These are phyloP conservation scores for Pagetopsis macropterus DNA, from an alignment of 2,797 vertebrate genomes.

Conservation along the genomic window DNA sequence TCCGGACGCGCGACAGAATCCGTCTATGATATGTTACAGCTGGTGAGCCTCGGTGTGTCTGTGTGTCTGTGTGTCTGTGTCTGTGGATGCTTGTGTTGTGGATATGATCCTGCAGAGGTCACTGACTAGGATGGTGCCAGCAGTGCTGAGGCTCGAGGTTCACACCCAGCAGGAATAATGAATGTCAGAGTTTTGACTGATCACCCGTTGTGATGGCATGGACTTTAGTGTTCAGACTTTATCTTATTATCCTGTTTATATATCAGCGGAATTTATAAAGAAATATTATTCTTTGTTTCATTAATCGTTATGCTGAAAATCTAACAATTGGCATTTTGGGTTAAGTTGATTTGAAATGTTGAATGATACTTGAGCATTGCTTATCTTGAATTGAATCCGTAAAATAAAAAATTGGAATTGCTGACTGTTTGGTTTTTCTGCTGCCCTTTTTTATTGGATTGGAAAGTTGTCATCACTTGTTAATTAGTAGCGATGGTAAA, in stretches of 20 bases:
- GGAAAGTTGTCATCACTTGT: not conserved
- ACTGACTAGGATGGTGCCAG: slow-evolving; percentile 30
- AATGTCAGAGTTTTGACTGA: not conserved
- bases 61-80: slow-evolving; percentile 10
- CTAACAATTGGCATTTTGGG: not conserved
- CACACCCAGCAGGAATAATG: slow-evolving; percentile 1
- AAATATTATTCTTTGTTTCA: not conserved
- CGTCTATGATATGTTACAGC: slow-evolving; percentile 82
- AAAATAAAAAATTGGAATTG: slow-evolving; percentile 1
- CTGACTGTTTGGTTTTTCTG: not conserved
- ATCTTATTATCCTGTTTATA: not conserved
- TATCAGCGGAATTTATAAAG: not conserved
- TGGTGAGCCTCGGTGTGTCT: slow-evolving; percentile 74
- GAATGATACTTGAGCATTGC: not conserved
- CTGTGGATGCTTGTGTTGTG: slow-evolving; percentile 15
- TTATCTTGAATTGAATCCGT: not conserved
- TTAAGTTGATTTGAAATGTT: not conserved
- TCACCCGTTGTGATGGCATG: not conserved
- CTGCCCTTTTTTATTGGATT: not conserved
- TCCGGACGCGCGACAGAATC: slow-evolving; percentile 79
- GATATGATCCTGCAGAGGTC: slow-evolving; percentile 23
- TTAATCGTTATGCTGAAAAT: not conserved
- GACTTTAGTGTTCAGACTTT: not conserved
- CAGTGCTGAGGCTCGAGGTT: slow-evolving; percentile 10
- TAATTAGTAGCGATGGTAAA: slow-evolving; percentile 6